Evolutionary conservation across 2,113 vertebrate genomes (phyloP).

Genomic region (Ancistrus triradiatus): DNA sequence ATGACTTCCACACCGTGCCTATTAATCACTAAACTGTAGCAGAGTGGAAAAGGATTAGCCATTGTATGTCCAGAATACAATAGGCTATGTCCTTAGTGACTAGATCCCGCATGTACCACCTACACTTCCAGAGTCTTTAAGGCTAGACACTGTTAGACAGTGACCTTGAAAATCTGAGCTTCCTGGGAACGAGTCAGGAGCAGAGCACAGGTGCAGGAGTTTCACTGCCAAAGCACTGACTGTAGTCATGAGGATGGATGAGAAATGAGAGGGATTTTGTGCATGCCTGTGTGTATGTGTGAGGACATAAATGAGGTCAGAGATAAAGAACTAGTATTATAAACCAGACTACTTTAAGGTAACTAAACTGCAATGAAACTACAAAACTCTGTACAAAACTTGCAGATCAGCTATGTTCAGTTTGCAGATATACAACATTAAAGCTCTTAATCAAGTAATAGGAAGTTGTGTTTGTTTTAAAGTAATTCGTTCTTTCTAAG

Average conservation of each 20-base stretch:
- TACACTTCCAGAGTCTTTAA: constrained; percentile 26
- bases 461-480: no score
- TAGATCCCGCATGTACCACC: constrained; percentile 25
- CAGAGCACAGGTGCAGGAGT: constrained; percentile 41
- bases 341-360: no score
- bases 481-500: no score
- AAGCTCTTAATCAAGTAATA: no score
- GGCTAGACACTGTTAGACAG: constrained; percentile 22
- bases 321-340: no score
- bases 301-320: constrained; percentile 1
- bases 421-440: no score
- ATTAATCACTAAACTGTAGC: not conserved
- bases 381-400: no score
- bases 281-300: constrained; percentile 9
- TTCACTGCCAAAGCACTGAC: constrained; percentile 44
- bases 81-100: constrained; percentile 29
- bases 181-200: constrained; percentile 37
- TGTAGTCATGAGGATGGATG: constrained; percentile 2
- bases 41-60: constrained; percentile 6
- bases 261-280: constrained; percentile 20
- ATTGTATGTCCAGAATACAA: constrained; percentile 43
- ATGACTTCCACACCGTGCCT: constrained; percentile 23
- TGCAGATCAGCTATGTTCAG: no score
- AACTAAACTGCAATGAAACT: no score
- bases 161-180: constrained; percentile 32